Percentiles rank a stretch among this genome's conserved stretches.
phyloP scores from a whole-genome alignment of 92 coral and sea anemone species.

The Porites lobata region DNA sequence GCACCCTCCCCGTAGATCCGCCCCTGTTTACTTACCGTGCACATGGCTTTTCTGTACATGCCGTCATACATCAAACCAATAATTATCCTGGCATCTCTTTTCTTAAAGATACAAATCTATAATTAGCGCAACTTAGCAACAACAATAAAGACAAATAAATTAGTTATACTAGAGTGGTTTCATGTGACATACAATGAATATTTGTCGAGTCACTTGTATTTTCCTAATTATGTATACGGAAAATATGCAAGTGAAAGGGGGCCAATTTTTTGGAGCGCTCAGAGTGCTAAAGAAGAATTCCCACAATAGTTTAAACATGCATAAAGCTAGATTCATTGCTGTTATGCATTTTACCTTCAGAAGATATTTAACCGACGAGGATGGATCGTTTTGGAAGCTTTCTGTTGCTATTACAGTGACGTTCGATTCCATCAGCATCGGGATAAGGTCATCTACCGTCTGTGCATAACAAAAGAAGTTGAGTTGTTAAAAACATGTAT shows the following conservation, averaged over 20 bases:
- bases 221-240: too few relatives aligned
- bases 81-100: slow-evolving; percentile 84
- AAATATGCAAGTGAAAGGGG: too few relatives aligned
- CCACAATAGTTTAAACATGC: too few relatives aligned
- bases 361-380: slow-evolving; percentile 59
- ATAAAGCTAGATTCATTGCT: neutral
- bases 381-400: slow-evolving; percentile 71
- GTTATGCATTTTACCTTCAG: slow-evolving; percentile 55
- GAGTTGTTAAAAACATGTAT: too few relatives aligned
- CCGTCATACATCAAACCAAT: slow-evolving; percentile 89
- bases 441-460: slow-evolving; percentile 77
- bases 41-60: slow-evolving; percentile 82
- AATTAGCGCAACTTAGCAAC: neutral
- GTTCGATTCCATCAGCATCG: slow-evolving; percentile 50
- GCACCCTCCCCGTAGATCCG: too few relatives aligned
- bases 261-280: too few relatives aligned
- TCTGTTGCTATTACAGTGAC: slow-evolving; percentile 73
- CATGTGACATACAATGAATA: too few relatives aligned
- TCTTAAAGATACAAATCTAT: slow-evolving; percentile 23
- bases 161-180: too few relatives aligned
- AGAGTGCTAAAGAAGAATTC: too few relatives aligned
- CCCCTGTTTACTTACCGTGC: too few relatives aligned
- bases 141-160: too few relatives aligned
- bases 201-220: too few relatives aligned
- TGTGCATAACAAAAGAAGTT: slow-evolving; percentile 10